These are phyloP conservation scores for honey bee (Apis mellifera) DNA, from an alignment of 1,140 invertebrate species.

Conservation along the genomic window DNA sequence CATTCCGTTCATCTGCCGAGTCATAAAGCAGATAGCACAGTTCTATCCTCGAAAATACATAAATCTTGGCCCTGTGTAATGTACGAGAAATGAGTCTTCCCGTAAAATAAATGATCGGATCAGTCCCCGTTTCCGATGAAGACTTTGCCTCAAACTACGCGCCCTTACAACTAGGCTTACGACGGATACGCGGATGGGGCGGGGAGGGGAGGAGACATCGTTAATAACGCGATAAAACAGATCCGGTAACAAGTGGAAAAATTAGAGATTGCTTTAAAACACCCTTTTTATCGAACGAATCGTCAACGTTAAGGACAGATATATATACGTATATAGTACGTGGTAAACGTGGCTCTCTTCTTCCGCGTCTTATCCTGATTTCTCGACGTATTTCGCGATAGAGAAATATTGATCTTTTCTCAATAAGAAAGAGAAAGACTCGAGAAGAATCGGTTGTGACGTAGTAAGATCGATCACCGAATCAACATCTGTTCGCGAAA, in stretches of 20 bases:
- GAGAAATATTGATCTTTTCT: background rate
- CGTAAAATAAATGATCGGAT: constrained; percentile 67
- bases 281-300: background rate
- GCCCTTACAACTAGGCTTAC: background rate
- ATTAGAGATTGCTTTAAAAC: constrained; percentile 22
- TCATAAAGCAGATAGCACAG: constrained; percentile 76
- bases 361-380: background rate
- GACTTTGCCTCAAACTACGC: constrained; percentile 12
- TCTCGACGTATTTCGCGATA: background rate
- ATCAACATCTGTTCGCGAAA: background rate
- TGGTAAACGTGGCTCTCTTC: background rate
- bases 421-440: no score
- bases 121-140: constrained; percentile 53
- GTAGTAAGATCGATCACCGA: background rate
- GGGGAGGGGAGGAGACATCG: background rate
- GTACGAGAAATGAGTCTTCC: constrained; percentile 57
- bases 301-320: background rate
- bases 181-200: constrained; percentile 18
- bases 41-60: constrained; percentile 73
- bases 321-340: no score
- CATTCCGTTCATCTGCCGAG: constrained; percentile 76
- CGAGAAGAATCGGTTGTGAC: background rate
- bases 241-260: constrained; percentile 19
- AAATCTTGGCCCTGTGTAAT: constrained; percentile 68
- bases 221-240: constrained; percentile 40